These are phyloP conservation scores for Ornithorhynchus anatinus DNA, from an alignment of 2,113 vertebrate species.

Conservation along the genomic window DNA sequence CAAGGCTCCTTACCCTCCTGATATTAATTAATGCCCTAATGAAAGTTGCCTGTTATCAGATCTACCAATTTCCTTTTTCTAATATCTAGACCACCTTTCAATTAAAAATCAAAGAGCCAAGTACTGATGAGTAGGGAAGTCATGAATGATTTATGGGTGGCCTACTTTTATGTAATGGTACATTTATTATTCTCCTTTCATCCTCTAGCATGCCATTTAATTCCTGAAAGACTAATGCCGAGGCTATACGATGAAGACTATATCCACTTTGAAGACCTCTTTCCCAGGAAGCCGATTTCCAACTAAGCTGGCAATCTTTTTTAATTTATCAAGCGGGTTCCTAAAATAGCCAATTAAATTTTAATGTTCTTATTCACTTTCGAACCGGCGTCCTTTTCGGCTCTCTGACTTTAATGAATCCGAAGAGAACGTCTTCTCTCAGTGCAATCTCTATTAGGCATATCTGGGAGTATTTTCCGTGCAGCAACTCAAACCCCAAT, in stretches of 20 bases:
- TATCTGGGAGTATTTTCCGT: background rate
- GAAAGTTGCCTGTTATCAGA: conserved; percentile 63
- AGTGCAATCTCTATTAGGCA: background rate
- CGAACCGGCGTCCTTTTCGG: conserved; percentile 20
- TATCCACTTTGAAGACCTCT: conserved; percentile 45
- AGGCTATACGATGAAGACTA: conserved; percentile 59
- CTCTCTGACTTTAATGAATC: background rate
- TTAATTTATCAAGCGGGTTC: conserved; percentile 33
- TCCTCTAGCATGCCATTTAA: conserved; percentile 57
- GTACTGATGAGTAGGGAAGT: conserved; percentile 51
- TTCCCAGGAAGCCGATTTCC: conserved; percentile 56
- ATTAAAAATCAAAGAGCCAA: conserved; percentile 65
- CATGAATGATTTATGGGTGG: conserved; percentile 65
- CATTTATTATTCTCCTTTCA: conserved; percentile 69
- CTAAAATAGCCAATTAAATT: conserved; percentile 38
- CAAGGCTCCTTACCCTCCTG: conserved; percentile 28
- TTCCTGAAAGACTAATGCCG: conserved; percentile 53
- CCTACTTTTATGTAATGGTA: conserved; percentile 54
- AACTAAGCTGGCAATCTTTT: conserved; percentile 43
- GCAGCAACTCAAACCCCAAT: background rate
- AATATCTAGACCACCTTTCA: conserved; percentile 60
- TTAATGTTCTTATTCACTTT: conserved; percentile 26
- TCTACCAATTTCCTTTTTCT: conserved; percentile 65
- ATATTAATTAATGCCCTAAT: conserved; percentile 73
- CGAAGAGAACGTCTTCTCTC: background rate